A percentile compares a stretch with the other conserved stretches of the same genome.
phyloP scores from a whole-genome alignment of 2,888 invertebrate species.

The Dicyrtomina minuta region DNA sequence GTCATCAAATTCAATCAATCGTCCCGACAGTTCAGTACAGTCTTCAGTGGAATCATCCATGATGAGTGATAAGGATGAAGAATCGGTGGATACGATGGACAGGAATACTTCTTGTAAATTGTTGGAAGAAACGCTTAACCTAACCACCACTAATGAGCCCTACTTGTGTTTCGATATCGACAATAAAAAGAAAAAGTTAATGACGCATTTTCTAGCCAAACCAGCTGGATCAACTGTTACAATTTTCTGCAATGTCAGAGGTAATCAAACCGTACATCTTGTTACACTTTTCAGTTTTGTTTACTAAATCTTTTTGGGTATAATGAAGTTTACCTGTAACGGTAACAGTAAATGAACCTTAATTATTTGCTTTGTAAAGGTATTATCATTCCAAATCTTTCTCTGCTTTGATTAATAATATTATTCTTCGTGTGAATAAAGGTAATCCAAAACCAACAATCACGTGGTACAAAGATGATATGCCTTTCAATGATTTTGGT shows the following conservation, averaged over 20 bases:
- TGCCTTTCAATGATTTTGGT: constrained; percentile 57
- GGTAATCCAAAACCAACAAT: constrained; percentile 82
- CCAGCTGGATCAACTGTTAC: constrained; percentile 43
- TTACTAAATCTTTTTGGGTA: background rate
- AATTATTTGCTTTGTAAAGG: too few species aligned
- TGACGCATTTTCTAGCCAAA: constrained; percentile 43
- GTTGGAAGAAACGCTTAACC: background rate
- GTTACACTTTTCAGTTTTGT: background rate
- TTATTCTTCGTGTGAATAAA: too few species aligned
- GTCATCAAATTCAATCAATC: background rate
- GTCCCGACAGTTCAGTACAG: background rate
- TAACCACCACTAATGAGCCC: constrained; percentile 16
- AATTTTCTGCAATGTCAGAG: constrained; percentile 46
- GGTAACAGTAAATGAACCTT: too few species aligned
- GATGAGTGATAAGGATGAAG: constrained; percentile 25
- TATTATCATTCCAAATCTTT: too few species aligned
- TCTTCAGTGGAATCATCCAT: background rate
- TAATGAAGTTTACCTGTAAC: too few species aligned
- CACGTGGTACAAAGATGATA: constrained; percentile 79
- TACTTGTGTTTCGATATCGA: constrained; percentile 46
- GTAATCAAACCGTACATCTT: constrained; percentile 39
- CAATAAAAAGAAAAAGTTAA: constrained; percentile 31
- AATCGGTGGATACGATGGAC: constrained; percentile 1
- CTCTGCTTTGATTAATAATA: too few species aligned
- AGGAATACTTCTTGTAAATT: constrained; percentile 21